phyloP scores from a whole-genome alignment of 2,888 invertebrate species.

The Spicauda simplicius region DNA sequence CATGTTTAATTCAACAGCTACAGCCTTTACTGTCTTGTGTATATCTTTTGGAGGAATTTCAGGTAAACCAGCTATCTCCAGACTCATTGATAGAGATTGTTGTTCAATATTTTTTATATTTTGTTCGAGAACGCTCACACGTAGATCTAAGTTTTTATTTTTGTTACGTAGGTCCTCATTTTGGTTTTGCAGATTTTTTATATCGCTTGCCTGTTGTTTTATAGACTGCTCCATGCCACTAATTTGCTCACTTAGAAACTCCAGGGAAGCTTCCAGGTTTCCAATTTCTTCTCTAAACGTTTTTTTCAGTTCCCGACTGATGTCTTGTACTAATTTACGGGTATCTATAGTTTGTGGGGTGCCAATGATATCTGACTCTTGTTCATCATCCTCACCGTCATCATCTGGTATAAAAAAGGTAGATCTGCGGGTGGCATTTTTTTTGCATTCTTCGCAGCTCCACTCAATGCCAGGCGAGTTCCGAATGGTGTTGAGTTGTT shows the following conservation, averaged over 20 bases:
- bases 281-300: slow-evolving; percentile 42
- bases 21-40: slow-evolving; percentile 26
- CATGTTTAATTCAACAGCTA: slow-evolving; percentile 39
- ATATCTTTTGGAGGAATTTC: slow-evolving; percentile 23
- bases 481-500: slow-evolving; percentile 38
- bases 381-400: slow-evolving; percentile 35
- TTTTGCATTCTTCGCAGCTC: slow-evolving; percentile 40
- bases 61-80: slow-evolving; percentile 41
- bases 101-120: slow-evolving; percentile 38
- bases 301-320: slow-evolving; percentile 44
- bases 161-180: slow-evolving; percentile 41
- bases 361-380: background rate
- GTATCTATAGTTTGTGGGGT: slow-evolving; percentile 31
- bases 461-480: slow-evolving; percentile 42
- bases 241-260: slow-evolving; percentile 41
- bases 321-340: slow-evolving; percentile 38
- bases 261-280: slow-evolving; percentile 37
- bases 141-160: slow-evolving; percentile 44
- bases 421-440: slow-evolving; percentile 41
- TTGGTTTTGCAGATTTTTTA: slow-evolving; percentile 43
- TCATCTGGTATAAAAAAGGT: slow-evolving; percentile 42
- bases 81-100: slow-evolving; percentile 29
- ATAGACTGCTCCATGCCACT: slow-evolving; percentile 40
- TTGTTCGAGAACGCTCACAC: slow-evolving; percentile 41
- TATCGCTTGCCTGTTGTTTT: slow-evolving; percentile 39